phyloP scores from a whole-genome alignment of 2,888 invertebrate species.

The Lymantria dispar region DNA sequence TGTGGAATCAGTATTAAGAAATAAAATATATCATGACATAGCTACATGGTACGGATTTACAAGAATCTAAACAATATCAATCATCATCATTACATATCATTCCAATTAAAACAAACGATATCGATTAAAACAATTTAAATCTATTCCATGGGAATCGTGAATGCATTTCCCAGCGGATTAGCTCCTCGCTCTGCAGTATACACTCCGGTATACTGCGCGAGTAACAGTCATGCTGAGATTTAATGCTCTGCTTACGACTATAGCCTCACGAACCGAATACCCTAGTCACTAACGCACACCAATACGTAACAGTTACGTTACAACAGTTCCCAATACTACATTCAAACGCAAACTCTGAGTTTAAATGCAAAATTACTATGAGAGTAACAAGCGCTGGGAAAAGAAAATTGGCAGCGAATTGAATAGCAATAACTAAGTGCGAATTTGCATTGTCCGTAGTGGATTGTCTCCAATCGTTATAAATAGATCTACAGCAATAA shows the following conservation, averaged over 20 bases:
- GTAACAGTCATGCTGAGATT: conserved; percentile 60
- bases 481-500: conserved; percentile 58
- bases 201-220: conserved; percentile 46
- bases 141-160: conserved; percentile 57
- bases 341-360: conserved; percentile 26
- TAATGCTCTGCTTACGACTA: conserved; percentile 53
- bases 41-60: too few relatives aligned
- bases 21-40: too few relatives aligned
- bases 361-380: conserved; percentile 28
- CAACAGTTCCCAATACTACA: conserved; percentile 15
- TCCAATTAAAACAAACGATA: conserved; percentile 39
- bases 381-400: conserved; percentile 45
- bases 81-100: conserved; percentile 26
- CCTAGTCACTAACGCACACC: conserved; percentile 27
- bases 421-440: conserved; percentile 52
- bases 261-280: conserved; percentile 48
- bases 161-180: conserved; percentile 52
- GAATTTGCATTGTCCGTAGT: conserved; percentile 61
- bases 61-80: conserved; percentile 2
- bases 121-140: conserved; percentile 52
- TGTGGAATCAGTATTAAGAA: too few relatives aligned
- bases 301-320: conserved; percentile 27
- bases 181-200: conserved; percentile 39
- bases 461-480: conserved; percentile 53
- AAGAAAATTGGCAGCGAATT: conserved; percentile 46